Evolutionary conservation across 1,140 invertebrate species (phyloP), one percentile per base, ranked within the genome.

Genomic region (Linepithema humile): DNA sequence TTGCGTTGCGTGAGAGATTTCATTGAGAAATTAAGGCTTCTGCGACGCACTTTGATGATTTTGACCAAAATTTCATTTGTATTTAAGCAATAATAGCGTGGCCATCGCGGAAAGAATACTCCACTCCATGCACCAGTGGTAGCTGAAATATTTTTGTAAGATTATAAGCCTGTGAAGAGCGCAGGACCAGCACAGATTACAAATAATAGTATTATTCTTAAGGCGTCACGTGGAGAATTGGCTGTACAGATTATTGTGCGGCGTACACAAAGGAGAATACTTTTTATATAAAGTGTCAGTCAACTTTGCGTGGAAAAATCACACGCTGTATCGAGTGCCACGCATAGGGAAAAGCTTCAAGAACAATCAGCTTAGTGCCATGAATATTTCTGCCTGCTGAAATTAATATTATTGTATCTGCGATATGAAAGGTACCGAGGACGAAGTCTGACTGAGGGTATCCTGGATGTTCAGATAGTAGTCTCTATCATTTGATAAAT

Each of bases 101-200:
- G 4, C 72, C n/a, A 43, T 12, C n/a, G 48, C 6, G 1, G 38
- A 69, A 69, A 23, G 45, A 78, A 78, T 78, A 69, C 48, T 78
- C 35, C 35, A 78, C 0, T 2, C 15, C 9, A 45, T 23, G 2
- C n/a, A 55, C 10, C 48, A 67, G 23, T 38, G 75, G 45, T 69
- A 69, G 17, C 50, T 53, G 29, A 55, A 69, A 70, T 80, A 80
- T 80, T 80, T 80, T 80, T 80, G 20, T 80, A 80, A 80, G 35
- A 70, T 55, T 55, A 48, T 69, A 80, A 69, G 48, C 6, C 50
- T 69, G 17, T 15, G 9, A 55, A 10, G 32, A n/a, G n/a, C 12
- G 2, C 40, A 23, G 45, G 10, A 38, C n/a, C 29, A n/a, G 57
- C 15, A 17, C 23, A 45, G 9, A 26, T 45, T 35, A 69, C 50